phyloP scores from a whole-genome alignment of 2,888 invertebrate species.

The Sphinx pinastri region DNA sequence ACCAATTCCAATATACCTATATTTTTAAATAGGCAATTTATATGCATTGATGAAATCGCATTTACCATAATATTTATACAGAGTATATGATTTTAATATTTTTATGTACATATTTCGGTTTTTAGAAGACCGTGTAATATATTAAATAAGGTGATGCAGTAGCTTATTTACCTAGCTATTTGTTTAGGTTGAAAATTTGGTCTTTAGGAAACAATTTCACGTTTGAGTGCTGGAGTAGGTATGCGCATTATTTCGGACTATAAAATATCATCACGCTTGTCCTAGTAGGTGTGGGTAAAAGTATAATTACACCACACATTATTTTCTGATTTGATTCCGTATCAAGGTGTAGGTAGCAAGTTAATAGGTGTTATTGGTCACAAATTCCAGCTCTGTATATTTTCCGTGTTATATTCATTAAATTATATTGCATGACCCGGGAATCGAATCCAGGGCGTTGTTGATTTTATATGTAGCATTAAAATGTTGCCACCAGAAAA shows the following conservation, averaged over 20 bases:
- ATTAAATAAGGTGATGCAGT: constrained; percentile 1
- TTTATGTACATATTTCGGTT: no score
- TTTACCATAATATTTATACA: neutral
- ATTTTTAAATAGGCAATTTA: constrained; percentile 51
- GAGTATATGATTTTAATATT: no score
- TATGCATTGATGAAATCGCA: constrained; percentile 51
- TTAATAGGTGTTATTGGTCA: neutral
- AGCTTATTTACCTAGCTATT: neutral
- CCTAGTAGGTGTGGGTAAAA: neutral
- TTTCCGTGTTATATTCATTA: no score
- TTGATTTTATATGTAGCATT: no score
- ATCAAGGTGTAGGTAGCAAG: neutral
- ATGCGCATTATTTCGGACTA: no score
- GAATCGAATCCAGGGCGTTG: no score
- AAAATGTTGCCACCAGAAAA: no score
- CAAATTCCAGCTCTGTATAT: no score
- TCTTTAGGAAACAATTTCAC: neutral
- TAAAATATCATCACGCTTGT: neutral
- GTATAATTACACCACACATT: no score
- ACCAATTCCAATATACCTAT: constrained; percentile 20
- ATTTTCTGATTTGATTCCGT: no score
- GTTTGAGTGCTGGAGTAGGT: no score
- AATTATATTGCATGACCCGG: no score
- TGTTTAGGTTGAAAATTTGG: neutral
- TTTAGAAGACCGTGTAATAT: neutral